Evolutionary conservation across 2,888 invertebrate species (phyloP).

Genomic region (Creontiades dilutus): DNA sequence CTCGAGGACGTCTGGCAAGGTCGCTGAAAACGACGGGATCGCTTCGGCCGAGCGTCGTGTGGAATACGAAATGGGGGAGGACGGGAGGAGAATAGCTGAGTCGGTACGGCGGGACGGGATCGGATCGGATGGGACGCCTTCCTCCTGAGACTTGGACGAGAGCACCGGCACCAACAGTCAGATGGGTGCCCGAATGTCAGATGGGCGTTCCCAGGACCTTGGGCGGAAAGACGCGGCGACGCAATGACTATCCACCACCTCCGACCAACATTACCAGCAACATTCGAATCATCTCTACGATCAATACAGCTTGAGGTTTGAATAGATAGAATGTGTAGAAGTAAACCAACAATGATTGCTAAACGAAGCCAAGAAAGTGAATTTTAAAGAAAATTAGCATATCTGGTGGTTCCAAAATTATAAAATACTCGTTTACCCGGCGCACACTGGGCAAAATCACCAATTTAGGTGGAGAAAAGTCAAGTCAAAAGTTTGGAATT

Average conservation of each 20-base stretch:
- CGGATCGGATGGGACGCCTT: not conserved
- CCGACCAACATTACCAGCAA: not conserved
- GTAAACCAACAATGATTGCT: too few species aligned
- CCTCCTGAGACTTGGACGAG: not conserved
- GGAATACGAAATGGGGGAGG: constrained; percentile 18
- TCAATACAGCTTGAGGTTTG: not conserved
- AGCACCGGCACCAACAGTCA: not conserved
- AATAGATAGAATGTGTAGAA: not conserved
- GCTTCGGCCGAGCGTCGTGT: not conserved
- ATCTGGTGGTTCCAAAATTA: too few species aligned
- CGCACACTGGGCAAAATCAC: too few species aligned
- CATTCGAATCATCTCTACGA: not conserved
- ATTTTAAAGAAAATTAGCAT: too few species aligned
- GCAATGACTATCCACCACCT: not conserved
- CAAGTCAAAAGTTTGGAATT: too few species aligned
- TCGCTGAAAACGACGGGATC: constrained; percentile 20
- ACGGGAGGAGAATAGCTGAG: not conserved
- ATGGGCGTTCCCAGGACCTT: constrained; percentile 36
- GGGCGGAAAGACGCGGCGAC: not conserved
- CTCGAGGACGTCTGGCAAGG: constrained; percentile 32
- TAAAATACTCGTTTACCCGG: too few species aligned
- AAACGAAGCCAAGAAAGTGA: too few species aligned
- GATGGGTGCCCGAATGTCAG: not conserved
- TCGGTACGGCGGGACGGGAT: not conserved
- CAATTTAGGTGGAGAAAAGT: too few species aligned